Percentiles rank a stretch among this genome's conserved stretches.
Evolutionary conservation across 2,113 vertebrate genomes (phyloP).

Genomic region (Tenebrosternarchus preto): DNA sequence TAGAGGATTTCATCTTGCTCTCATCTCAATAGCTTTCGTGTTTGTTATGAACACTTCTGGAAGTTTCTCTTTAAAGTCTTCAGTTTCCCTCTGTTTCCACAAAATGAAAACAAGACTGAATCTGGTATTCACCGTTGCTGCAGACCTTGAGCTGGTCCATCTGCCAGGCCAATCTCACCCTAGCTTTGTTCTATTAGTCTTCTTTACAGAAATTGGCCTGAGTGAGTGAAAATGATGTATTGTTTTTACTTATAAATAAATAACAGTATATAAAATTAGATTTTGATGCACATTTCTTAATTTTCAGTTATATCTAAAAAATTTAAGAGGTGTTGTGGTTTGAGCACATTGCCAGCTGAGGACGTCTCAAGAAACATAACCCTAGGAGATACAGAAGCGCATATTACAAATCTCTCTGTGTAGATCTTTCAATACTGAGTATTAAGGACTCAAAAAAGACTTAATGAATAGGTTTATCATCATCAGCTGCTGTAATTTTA

Average conservation of each 20-base stretch:
- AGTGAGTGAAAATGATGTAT: no score
- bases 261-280: no score
- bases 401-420: no score
- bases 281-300: no score
- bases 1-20: background rate
- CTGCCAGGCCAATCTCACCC: background rate
- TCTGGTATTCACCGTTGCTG: background rate
- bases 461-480: background rate
- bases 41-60: background rate
- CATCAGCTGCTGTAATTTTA: background rate
- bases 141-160: background rate
- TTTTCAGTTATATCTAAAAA: constrained; percentile 2
- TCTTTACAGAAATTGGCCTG: background rate
- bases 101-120: background rate
- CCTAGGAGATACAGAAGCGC: no score
- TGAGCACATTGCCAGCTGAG: constrained; percentile 44
- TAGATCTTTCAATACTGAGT: background rate
- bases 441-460: background rate
- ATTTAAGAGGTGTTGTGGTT: no score
- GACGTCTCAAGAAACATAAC: background rate
- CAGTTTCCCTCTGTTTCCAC: background rate
- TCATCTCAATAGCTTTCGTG: background rate
- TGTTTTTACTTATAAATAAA: no score
- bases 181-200: background rate
- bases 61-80: background rate